These are phyloP conservation scores for Drosophila neonasuta DNA, from an alignment of 2,888 invertebrate genomes.

Conservation along the genomic window DNA sequence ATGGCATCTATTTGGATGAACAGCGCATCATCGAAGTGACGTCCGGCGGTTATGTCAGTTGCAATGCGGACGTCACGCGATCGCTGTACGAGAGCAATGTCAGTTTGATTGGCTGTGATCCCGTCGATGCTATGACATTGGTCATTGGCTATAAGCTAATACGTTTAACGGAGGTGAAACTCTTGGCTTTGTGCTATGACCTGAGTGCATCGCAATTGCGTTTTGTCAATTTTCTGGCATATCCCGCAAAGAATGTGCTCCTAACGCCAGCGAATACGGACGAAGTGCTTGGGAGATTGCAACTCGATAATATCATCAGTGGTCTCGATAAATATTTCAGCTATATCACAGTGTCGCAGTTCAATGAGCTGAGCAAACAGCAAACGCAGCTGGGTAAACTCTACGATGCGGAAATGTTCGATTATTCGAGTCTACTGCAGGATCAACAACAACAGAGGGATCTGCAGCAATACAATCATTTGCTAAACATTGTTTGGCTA, in stretches of 20 bases:
- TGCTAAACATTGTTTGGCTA: constrained; percentile 47
- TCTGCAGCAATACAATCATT: constrained; percentile 8
- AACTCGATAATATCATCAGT: constrained; percentile 29
- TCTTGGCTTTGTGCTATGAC: constrained; percentile 45
- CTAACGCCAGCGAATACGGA: background rate
- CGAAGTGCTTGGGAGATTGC: constrained; percentile 20
- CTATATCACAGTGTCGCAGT: constrained; percentile 10
- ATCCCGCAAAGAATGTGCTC: constrained; percentile 21
- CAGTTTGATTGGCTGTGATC: constrained; percentile 33
- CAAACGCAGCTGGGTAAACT: constrained; percentile 23
- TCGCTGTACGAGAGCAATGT: constrained; percentile 39
- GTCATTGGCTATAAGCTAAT: constrained; percentile 33
- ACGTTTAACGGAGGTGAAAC: constrained; percentile 22
- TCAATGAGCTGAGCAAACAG: background rate
- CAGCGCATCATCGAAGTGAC: background rate
- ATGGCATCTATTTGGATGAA: constrained; percentile 11
- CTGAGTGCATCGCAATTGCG: constrained; percentile 14
- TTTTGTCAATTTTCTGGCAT: constrained; percentile 37
- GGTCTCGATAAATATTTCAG: constrained; percentile 28
- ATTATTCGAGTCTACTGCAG: constrained; percentile 40
- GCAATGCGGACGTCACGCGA: background rate
- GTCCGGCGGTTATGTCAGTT: background rate
- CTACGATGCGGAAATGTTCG: constrained; percentile 19
- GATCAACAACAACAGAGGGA: constrained; percentile 12
- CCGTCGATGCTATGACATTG: constrained; percentile 33